A percentile compares a stretch with the other conserved stretches of the same genome.
Evolutionary conservation across 2,797 vertebrate species (phyloP).

Genomic region (Lophotriccus pileatus): DNA sequence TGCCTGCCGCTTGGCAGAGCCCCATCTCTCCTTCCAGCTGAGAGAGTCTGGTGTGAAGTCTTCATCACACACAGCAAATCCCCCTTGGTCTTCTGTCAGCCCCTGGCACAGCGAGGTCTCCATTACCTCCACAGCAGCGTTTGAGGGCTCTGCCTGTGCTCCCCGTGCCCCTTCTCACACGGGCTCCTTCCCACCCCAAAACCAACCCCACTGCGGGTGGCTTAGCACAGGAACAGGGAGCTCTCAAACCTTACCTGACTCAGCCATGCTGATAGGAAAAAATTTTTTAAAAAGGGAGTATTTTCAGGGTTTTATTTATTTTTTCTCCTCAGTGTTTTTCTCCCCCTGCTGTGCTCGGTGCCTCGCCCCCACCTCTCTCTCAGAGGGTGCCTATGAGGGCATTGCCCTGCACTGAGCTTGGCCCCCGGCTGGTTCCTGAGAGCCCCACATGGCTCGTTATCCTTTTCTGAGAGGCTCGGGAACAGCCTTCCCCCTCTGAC

Average conservation of each 20-base stretch:
- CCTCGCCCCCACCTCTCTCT: fast-evolving
- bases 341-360: fast-evolving
- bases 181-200: neutral
- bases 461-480: fast-evolving
- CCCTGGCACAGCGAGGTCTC: neutral
- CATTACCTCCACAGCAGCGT: too few relatives aligned
- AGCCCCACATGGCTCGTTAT: fast-evolving
- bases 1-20: neutral
- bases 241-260: neutral
- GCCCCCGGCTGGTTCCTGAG: fast-evolving
- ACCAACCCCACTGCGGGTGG: neutral
- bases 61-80: neutral
- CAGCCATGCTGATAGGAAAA: fast-evolving
- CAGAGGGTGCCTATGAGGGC: fast-evolving
- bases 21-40: neutral
- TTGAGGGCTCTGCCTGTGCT: neutral
- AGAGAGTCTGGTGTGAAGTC: neutral
- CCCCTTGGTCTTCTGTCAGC: fast-evolving
- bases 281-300: fast-evolving
- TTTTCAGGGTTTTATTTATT: too few relatives aligned
- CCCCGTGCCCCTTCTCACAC: neutral
- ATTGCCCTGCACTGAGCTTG: fast-evolving
- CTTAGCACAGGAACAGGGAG: neutral
- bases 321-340: neutral
- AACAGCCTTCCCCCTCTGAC: neutral